phyloP scores from a whole-genome alignment of 1,140 invertebrate genomes.

The Frieseomelitta varia region DNA sequence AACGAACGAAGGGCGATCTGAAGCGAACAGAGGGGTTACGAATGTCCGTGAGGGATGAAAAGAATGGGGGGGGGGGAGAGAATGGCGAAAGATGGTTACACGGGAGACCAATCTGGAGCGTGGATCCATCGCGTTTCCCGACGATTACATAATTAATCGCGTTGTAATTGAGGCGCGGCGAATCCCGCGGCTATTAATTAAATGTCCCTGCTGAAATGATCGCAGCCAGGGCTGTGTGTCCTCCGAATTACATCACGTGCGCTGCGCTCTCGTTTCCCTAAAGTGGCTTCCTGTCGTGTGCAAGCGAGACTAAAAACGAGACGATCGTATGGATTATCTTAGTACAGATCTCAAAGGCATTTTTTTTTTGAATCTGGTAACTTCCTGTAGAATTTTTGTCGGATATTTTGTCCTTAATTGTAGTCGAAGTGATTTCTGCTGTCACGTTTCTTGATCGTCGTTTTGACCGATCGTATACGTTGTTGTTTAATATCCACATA shows the following conservation, averaged over 20 bases:
- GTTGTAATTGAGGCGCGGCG: slow-evolving; percentile 69
- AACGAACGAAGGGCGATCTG: neutral
- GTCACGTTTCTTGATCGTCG: too few relatives aligned
- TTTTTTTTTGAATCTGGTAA: neutral
- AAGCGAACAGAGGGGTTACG: too few relatives aligned
- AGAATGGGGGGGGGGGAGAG: neutral
- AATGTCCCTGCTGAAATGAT: slow-evolving; percentile 68
- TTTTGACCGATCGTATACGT: too few relatives aligned
- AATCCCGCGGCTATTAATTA: slow-evolving; percentile 68
- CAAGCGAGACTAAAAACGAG: neutral
- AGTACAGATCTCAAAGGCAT: neutral
- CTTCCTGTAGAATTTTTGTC: neutral
- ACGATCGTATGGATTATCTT: neutral
- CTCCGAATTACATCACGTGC: slow-evolving; percentile 22
- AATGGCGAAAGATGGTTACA: neutral
- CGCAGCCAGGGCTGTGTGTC: slow-evolving; percentile 24
- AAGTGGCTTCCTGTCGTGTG: neutral
- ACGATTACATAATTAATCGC: slow-evolving; percentile 75
- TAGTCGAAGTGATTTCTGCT: neutral
- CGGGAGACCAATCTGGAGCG: slow-evolving; percentile 13
- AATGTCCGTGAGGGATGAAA: neutral
- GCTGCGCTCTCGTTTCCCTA: neutral
- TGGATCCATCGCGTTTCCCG: slow-evolving; percentile 36
- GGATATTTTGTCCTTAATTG: neutral
- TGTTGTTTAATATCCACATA: too few relatives aligned